These are phyloP conservation scores for Campoplex capitator DNA, from an alignment of 2,888 invertebrate genomes.

Conservation along the genomic window DNA sequence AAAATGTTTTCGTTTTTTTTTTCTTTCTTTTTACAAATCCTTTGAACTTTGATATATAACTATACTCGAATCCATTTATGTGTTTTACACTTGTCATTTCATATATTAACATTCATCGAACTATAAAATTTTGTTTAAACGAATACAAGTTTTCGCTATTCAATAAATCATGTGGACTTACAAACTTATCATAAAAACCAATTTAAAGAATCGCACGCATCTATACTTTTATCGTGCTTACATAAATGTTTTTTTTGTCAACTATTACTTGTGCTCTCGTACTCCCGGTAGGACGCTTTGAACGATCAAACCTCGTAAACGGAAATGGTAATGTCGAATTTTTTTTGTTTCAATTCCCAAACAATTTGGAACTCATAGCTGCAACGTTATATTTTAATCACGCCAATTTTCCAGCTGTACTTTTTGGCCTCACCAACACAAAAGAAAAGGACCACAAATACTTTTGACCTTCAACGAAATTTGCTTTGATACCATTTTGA, in stretches of 20 bases:
- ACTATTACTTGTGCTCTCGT: constrained; percentile 45
- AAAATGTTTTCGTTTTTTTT: background rate
- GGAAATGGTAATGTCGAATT: constrained; percentile 29
- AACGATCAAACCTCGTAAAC: constrained; percentile 42
- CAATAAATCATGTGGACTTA: background rate
- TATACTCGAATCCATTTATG: background rate
- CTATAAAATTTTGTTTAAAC: background rate
- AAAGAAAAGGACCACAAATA: background rate
- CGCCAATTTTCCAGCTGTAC: constrained; percentile 9
- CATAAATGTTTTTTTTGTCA: constrained; percentile 55
- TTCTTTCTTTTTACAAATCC: background rate
- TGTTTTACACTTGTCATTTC: background rate
- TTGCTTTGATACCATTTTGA: background rate
- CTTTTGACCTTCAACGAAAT: constrained; percentile 1
- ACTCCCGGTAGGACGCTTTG: constrained; percentile 34
- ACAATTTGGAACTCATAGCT: background rate
- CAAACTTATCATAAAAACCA: background rate
- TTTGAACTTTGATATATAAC: background rate
- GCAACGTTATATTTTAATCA: constrained; percentile 2
- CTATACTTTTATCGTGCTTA: constrained; percentile 52
- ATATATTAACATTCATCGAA: background rate
- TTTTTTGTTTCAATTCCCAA: constrained; percentile 17
- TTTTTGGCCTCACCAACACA: constrained; percentile 11
- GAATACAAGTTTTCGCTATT: background rate
- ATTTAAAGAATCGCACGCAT: constrained; percentile 30